Conservation (phyloP, 2,797 vertebrate species). For the Nyctalus aviator region DNA sequence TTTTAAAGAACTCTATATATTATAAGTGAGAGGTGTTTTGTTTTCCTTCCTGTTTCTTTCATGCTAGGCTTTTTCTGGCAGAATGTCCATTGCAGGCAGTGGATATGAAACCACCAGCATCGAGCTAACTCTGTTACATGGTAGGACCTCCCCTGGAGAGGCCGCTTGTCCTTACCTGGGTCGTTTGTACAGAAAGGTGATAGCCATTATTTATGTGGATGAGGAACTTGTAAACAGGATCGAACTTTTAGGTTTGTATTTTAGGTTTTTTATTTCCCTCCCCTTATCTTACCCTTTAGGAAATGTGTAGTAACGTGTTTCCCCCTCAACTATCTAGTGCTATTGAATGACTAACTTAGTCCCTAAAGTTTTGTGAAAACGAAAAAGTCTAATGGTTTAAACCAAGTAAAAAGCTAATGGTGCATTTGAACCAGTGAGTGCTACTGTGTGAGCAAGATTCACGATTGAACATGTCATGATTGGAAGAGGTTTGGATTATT, state of each 20-base stretch:
- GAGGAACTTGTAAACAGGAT: slow-evolving; percentile 60
- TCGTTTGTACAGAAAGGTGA: slow-evolving; percentile 67
- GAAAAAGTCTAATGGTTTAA: slow-evolving; percentile 42
- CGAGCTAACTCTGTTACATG: slow-evolving; percentile 51
- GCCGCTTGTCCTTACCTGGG: slow-evolving; percentile 73
- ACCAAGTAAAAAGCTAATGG: slow-evolving; percentile 33
- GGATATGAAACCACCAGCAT: slow-evolving; percentile 85
- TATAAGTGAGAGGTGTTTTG: slow-evolving; percentile 65
- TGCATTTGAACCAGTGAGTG: slow-evolving; percentile 72
- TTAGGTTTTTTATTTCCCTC: slow-evolving; percentile 61
- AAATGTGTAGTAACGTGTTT: slow-evolving; percentile 67
- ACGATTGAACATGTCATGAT: not conserved
- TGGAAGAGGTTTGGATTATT: slow-evolving; percentile 53
- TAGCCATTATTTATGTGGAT: slow-evolving; percentile 77
- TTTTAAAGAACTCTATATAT: slow-evolving; percentile 53
- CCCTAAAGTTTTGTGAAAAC: slow-evolving; percentile 78
- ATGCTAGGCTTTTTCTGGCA: slow-evolving; percentile 80
- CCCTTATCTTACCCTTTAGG: slow-evolving; percentile 80
- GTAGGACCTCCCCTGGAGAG: slow-evolving; percentile 67
- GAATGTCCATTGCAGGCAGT: slow-evolving; percentile 84
- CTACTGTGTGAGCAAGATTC: slow-evolving; percentile 21
- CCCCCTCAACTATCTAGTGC: slow-evolving; percentile 82
- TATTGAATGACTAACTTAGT: slow-evolving; percentile 81
- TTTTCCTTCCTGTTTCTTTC: slow-evolving; percentile 70
- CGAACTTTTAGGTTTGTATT: slow-evolving; percentile 71